These are phyloP conservation scores for Bufo bufo DNA, from an alignment of 2,113 vertebrate genomes.

Conservation along the genomic window DNA sequence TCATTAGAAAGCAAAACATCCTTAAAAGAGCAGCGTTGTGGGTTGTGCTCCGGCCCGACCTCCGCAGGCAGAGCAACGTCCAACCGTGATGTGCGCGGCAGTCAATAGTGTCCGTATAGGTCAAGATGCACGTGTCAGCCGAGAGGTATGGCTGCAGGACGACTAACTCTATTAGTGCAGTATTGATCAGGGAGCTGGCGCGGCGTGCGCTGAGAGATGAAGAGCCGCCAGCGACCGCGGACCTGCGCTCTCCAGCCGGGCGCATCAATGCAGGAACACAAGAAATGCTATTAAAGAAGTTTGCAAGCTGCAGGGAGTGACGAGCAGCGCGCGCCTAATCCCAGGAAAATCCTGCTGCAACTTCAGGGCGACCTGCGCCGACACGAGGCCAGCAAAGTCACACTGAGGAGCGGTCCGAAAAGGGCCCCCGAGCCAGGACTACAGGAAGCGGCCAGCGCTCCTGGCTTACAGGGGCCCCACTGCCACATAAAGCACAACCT, in stretches of 20 bases:
- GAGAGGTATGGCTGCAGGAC: slow-evolving; percentile 62
- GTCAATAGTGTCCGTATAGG: slow-evolving; percentile 36
- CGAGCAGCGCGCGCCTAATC: slow-evolving; percentile 57
- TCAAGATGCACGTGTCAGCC: slow-evolving; percentile 48
- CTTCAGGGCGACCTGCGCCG: slow-evolving; percentile 56
- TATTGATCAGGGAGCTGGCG: slow-evolving; percentile 57
- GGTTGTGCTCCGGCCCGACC: background rate
- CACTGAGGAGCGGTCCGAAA: background rate
- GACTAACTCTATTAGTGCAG: slow-evolving; percentile 51
- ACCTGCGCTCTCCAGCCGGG: slow-evolving; percentile 54
- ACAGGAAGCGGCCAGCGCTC: background rate
- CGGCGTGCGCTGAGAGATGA: slow-evolving; percentile 46
- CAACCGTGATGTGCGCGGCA: slow-evolving; percentile 30
- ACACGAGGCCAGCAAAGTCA: background rate
- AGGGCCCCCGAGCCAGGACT: background rate
- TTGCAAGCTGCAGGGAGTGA: slow-evolving; percentile 57
- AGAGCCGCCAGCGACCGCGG: slow-evolving; percentile 49
- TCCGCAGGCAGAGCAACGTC: background rate
- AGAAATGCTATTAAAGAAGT: slow-evolving; percentile 57
- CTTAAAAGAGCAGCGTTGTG: background rate
- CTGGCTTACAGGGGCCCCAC: too few species aligned
- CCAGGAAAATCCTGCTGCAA: slow-evolving; percentile 58
- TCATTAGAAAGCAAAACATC: slow-evolving; percentile 7
- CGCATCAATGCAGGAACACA: slow-evolving; percentile 41
- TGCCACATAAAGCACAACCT: too few species aligned